Conservation (phyloP, 1,140 invertebrate species). For the Ectropis grisescens region DNA sequence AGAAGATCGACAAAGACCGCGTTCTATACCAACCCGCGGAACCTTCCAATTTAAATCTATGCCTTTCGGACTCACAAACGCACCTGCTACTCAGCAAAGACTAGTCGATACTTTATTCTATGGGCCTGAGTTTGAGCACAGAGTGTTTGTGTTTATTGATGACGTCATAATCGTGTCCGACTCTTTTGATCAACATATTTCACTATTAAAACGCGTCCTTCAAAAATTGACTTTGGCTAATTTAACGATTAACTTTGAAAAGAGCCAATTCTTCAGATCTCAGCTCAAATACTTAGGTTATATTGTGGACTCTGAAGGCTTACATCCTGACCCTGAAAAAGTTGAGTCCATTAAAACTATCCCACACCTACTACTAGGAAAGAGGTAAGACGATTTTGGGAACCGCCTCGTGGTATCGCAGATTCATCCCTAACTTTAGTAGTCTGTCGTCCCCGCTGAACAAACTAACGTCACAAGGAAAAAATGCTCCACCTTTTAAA, state of each 20-base stretch:
- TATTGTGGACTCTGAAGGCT: slow-evolving; percentile 24
- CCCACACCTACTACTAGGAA: slow-evolving; percentile 30
- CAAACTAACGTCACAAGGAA: slow-evolving; percentile 3
- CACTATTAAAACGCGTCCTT: neutral
- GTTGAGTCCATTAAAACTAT: slow-evolving; percentile 35
- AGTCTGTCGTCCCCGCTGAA: slow-evolving; percentile 21
- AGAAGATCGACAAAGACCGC: neutral
- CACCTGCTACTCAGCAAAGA: slow-evolving; percentile 1
- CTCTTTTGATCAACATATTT: neutral
- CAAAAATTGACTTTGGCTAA: neutral
- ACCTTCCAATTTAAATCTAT: slow-evolving; percentile 1
- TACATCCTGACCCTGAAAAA: slow-evolving; percentile 36
- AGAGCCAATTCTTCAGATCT: slow-evolving; percentile 31
- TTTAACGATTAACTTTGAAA: slow-evolving; percentile 26
- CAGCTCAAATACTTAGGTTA: slow-evolving; percentile 38
- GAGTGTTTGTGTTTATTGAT: neutral
- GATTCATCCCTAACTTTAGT: slow-evolving; percentile 41
- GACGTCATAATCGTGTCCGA: neutral
- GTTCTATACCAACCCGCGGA: neutral
- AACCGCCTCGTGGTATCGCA: slow-evolving; percentile 45
- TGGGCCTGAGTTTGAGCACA: neutral
- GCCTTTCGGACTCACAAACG: neutral
- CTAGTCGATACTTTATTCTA: neutral
- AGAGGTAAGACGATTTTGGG: slow-evolving; percentile 60
- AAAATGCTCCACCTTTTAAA: neutral